Evolutionary conservation across 2,888 invertebrate genomes (phyloP).

Genomic region (Lepas anatifera): DNA sequence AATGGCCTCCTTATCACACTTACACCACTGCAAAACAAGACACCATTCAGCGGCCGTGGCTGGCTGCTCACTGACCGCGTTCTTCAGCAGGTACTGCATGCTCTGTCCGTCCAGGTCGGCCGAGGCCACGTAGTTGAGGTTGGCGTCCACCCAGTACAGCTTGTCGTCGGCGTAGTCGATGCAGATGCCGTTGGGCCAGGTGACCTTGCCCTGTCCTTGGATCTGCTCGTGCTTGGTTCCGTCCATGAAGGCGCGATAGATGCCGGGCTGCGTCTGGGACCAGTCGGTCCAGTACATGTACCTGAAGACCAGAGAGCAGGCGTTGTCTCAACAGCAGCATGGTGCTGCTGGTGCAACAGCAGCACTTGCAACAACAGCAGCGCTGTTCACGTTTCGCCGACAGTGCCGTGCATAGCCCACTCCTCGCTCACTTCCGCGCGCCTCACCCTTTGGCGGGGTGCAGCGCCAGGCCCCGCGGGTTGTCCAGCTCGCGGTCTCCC

Average conservation of each 20-base stretch:
- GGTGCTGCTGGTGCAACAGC: too few relatives aligned
- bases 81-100: slow-evolving; percentile 51
- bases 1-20: too few relatives aligned
- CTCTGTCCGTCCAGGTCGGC: slow-evolving; percentile 55
- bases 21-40: too few relatives aligned
- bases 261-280: slow-evolving; percentile 61
- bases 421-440: too few relatives aligned
- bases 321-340: slow-evolving; percentile 15
- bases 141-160: slow-evolving; percentile 80
- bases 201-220: slow-evolving; percentile 44
- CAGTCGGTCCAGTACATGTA: slow-evolving; percentile 77
- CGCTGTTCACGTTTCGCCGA: too few relatives aligned
- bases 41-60: too few relatives aligned
- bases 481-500: slow-evolving; percentile 49
- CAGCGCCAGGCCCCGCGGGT: slow-evolving; percentile 67
- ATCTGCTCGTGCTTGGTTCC: slow-evolving; percentile 43
- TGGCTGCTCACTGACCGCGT: slow-evolving; percentile 34
- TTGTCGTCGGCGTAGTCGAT: slow-evolving; percentile 67
- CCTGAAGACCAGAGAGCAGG: slow-evolving; percentile 29
- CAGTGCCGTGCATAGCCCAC: too few relatives aligned
- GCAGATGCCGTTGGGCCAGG: slow-evolving; percentile 79
- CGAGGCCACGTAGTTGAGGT: slow-evolving; percentile 65
- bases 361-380: too few relatives aligned
- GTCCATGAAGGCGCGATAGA: slow-evolving; percentile 66
- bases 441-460: slow-evolving; percentile 62